phyloP scores from a whole-genome alignment of 2,113 vertebrate genomes.

The Ancistrus triradiatus region DNA sequence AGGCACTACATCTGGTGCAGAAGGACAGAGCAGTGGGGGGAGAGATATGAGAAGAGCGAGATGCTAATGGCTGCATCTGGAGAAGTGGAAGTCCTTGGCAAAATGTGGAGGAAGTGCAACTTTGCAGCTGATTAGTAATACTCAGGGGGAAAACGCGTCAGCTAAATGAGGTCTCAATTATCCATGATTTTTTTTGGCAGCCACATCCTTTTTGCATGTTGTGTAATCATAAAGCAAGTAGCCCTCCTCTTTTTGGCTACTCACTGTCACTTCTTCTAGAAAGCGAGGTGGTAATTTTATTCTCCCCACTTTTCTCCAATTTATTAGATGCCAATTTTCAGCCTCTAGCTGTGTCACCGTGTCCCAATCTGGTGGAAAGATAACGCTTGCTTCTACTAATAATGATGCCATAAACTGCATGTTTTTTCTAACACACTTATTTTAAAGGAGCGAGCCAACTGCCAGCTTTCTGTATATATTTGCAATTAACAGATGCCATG shows the following conservation, averaged over 20 bases:
- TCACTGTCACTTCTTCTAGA: neutral
- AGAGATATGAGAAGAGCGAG: slow-evolving; percentile 1
- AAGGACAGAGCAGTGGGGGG: slow-evolving; percentile 9
- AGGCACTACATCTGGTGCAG: slow-evolving; percentile 24
- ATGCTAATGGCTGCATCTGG: slow-evolving; percentile 40
- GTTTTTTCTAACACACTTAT: too few relatives aligned
- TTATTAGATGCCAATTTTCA: too few relatives aligned
- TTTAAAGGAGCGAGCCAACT: too few relatives aligned
- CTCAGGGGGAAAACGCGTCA: neutral
- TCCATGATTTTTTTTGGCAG: slow-evolving; percentile 18
- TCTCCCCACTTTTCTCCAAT: too few relatives aligned
- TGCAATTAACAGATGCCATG: too few relatives aligned
- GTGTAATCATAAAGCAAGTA: slow-evolving; percentile 6
- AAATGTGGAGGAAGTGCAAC: slow-evolving; percentile 6
- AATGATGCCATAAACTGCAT: too few relatives aligned
- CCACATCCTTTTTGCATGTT: neutral
- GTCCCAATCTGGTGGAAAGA: too few relatives aligned
- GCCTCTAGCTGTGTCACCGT: too few relatives aligned
- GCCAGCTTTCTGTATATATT: too few relatives aligned
- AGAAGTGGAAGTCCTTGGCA: slow-evolving; percentile 24
- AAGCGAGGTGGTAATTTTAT: too few relatives aligned
- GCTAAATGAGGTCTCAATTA: slow-evolving; percentile 17
- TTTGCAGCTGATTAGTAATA: slow-evolving; percentile 15
- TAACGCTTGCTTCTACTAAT: too few relatives aligned
- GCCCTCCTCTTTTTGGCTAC: neutral